Evolutionary conservation across 2,797 vertebrate species (phyloP), one percentile per base, ranked within the genome.

Genomic region (Myotis planiceps): DNA sequence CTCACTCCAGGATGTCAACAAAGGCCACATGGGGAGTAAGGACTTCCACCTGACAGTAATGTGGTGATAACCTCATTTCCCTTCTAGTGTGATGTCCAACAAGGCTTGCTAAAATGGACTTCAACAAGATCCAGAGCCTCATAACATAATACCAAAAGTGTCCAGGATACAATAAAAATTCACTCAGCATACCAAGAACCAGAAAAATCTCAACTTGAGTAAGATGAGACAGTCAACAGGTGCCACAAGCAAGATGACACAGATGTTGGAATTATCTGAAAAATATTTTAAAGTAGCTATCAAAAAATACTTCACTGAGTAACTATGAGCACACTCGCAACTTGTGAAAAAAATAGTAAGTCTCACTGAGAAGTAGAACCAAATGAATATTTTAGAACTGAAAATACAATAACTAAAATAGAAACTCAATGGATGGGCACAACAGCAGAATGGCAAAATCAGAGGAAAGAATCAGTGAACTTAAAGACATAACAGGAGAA

Each of bases 261-360:
- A 92, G 47, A 55, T 72, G 55, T 55, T 79, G 65, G 42, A 88
- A 88, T 79, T 92, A 79, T 49, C 27, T 39, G 53, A 39, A 92
- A 88, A 92, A 42, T 49, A 45, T 92, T 88, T 92, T 51, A 74
- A 88, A 82, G 76, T 23, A 60, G 23, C 32, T 51, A 72, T 92
- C n/a, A n/a, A 60, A 92, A 72, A 87, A 88, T 65, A 88, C 45
- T 37, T 72, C 37, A 55, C 2, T 63, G n/a, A 83, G 42, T 69
- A 65, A 88, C 60, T 76, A 71, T 63, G 16, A 95, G 58, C 21
- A 79, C 29, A 21, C 71, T 23, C 37, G 8, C 19, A 78, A 92
- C 32, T 74, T 76, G 69, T 29, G 13, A 86, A 85, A 74, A 88
- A 88, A 75, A 82, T 4, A 8, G 18, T 32, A 60, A 58, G 34